A percentile compares a stretch with the other conserved stretches of the same genome.
phyloP scores from a whole-genome alignment of 2,888 invertebrate genomes.

The Andrena marginata region DNA sequence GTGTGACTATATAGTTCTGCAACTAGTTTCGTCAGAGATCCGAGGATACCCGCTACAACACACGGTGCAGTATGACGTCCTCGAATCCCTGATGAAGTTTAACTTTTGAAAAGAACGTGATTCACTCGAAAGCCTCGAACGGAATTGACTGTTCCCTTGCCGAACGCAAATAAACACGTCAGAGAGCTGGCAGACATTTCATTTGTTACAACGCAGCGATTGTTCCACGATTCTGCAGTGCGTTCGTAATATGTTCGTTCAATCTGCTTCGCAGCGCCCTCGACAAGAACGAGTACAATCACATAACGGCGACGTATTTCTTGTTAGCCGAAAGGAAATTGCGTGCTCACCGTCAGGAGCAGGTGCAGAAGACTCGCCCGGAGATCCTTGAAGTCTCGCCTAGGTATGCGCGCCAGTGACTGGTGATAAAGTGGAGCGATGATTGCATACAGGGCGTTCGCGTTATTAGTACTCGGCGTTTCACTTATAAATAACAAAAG shows the following conservation, averaged over 20 bases:
- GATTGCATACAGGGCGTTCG: too few relatives aligned
- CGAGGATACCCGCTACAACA: too few relatives aligned
- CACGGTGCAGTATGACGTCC: neutral
- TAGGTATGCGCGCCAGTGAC: slow-evolving; percentile 68
- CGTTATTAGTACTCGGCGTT: too few relatives aligned
- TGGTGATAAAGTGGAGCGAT: too few relatives aligned
- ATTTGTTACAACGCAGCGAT: neutral
- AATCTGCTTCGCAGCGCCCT: slow-evolving; percentile 88
- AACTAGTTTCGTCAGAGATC: neutral
- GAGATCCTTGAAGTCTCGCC: slow-evolving; percentile 82
- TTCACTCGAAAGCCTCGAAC: too few relatives aligned
- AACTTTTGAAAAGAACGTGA: neutral
- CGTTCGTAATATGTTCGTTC: slow-evolving; percentile 10
- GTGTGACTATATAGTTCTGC: too few relatives aligned
- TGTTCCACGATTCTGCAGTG: slow-evolving; percentile 1
- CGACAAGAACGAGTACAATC: slow-evolving; percentile 98
- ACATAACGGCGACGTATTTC: slow-evolving; percentile 99
- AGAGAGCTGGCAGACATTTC: neutral
- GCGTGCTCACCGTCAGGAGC: slow-evolving; percentile 91
- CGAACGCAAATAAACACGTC: neutral
- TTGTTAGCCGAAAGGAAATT: slow-evolving; percentile 97
- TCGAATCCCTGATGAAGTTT: neutral
- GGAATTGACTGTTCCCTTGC: too few relatives aligned
- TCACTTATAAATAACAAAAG: too few relatives aligned
- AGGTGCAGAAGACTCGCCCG: slow-evolving; percentile 85